phyloP scores from a whole-genome alignment of 2,797 vertebrate genomes.

The Anomalospiza imberbis region DNA sequence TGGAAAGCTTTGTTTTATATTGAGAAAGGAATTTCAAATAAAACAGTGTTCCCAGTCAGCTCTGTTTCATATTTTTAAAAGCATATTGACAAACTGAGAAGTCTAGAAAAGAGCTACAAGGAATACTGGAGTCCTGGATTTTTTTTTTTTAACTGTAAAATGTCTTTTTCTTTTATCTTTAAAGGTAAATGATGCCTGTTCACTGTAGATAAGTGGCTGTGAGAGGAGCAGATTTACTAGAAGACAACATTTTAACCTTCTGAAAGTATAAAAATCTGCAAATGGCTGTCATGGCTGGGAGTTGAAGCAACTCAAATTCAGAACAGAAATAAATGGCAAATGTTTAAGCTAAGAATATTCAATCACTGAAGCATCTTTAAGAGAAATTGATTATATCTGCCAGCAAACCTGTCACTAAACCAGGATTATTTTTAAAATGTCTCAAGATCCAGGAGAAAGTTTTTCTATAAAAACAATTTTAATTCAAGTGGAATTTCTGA shows the following conservation, averaged over 20 bases:
- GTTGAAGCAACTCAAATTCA: neutral
- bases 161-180: neutral
- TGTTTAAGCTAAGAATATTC: constrained; percentile 2
- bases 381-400: neutral
- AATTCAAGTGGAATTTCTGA: neutral
- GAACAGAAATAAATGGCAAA: neutral
- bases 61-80: neutral
- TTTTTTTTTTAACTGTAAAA: neutral
- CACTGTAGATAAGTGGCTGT: neutral
- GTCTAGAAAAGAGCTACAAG: neutral
- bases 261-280: neutral
- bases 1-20: neutral
- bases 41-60: neutral
- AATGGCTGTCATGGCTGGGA: neutral
- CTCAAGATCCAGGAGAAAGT: neutral
- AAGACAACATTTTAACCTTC: constrained; percentile 1
- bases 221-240: neutral
- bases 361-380: neutral
- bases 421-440: neutral
- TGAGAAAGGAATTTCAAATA: neutral
- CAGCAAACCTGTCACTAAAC: neutral
- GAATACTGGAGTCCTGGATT: neutral
- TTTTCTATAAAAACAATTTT: neutral
- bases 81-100: neutral
- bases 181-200: neutral